These are phyloP conservation scores for Eupithecia vulgata DNA, from an alignment of 2,888 invertebrate genomes.

Conservation along the genomic window DNA sequence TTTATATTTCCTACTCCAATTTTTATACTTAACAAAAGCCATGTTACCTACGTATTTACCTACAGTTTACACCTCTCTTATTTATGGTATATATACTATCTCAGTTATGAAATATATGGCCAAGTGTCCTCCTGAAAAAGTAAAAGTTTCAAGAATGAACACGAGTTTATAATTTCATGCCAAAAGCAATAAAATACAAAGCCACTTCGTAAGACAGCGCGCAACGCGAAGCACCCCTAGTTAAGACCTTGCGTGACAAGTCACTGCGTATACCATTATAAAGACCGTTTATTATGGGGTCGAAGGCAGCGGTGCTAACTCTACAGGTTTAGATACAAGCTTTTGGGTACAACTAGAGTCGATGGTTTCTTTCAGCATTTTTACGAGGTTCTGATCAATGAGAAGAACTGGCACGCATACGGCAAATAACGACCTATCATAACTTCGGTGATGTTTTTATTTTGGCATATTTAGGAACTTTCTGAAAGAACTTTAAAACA, in stretches of 20 bases:
- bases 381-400: slow-evolving; percentile 38
- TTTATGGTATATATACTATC: too few species aligned
- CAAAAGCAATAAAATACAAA: slow-evolving; percentile 26
- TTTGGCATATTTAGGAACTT: neutral
- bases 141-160: slow-evolving; percentile 1
- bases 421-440: neutral
- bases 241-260: slow-evolving; percentile 37
- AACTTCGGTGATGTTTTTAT: neutral
- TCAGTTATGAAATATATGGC: neutral
- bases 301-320: slow-evolving; percentile 31
- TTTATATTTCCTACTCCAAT: too few species aligned
- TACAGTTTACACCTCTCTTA: too few species aligned
- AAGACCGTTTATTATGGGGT: slow-evolving; percentile 37
- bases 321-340: slow-evolving; percentile 38
- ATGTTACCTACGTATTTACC: neutral
- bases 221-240: slow-evolving; percentile 19
- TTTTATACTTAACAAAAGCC: neutral
- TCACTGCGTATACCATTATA: slow-evolving; percentile 21
- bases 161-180: slow-evolving; percentile 14
- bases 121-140: neutral
- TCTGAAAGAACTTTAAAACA: too few species aligned
- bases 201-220: slow-evolving; percentile 18
- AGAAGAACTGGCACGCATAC: slow-evolving; percentile 7
- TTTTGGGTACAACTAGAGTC: slow-evolving; percentile 25
- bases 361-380: slow-evolving; percentile 38